Percentiles rank a stretch among this genome's conserved stretches.
phyloP scores from a whole-genome alignment of 2,113 vertebrate species.

The Oreochromis aureus region DNA sequence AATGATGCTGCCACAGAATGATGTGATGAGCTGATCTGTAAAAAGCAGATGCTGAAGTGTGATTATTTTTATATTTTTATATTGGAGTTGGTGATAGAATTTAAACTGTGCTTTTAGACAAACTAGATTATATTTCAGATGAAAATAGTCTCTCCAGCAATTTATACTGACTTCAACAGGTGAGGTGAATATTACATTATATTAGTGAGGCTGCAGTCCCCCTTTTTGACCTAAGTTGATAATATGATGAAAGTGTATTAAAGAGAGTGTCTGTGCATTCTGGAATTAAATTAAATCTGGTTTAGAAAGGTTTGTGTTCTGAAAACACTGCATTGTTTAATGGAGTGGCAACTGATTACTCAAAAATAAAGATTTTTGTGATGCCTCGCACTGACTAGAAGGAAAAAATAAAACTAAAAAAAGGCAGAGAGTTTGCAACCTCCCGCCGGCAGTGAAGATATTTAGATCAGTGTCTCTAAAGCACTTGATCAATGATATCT shows the following conservation, averaged over 20 bases:
- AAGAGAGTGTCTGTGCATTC: not conserved
- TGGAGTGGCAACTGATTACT: not conserved
- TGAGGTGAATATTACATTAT: not conserved
- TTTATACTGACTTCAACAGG: not conserved
- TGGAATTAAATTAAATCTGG: not conserved
- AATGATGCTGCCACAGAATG: not conserved
- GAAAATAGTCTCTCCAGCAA: not conserved
- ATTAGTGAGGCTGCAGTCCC: not conserved
- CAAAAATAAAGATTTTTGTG: not conserved
- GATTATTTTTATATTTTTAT: not conserved
- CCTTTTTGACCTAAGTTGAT: not conserved
- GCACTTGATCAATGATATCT: conserved; percentile 24
- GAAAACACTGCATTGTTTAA: not conserved
- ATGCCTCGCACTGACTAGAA: not conserved
- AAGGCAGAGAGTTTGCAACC: not conserved
- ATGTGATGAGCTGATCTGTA: not conserved
- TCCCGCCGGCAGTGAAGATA: conserved; percentile 4
- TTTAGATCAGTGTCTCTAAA: conserved; percentile 25
- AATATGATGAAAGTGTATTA: conserved; percentile 25
- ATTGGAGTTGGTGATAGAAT: not conserved
- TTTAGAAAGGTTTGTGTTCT: not conserved
- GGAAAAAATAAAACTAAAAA: not conserved
- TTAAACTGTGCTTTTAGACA: not conserved
- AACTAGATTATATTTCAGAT: not conserved
- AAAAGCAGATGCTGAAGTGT: not conserved